Base-by-base conservation (phyloP, 2,113 vertebrate species). In the Albula glossodonta region DNA sequence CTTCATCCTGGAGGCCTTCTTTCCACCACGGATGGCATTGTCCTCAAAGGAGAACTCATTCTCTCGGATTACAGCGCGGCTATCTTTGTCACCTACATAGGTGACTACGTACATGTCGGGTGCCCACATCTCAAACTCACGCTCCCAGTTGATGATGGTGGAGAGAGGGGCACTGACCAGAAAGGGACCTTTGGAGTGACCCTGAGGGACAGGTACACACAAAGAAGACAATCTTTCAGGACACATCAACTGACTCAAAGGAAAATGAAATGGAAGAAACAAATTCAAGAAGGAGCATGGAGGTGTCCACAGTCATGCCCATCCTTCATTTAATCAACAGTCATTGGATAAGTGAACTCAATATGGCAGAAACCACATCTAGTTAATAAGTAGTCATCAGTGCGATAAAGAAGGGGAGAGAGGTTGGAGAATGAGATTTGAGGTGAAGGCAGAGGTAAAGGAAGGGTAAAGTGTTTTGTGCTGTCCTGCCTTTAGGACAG, bases 81-180 rank as follows among this genome's bases (percentile, higher is more conserved):
- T 99, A 93, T 99, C 98, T 90, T 99, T 99, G 90, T 99, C 98
- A 0, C 98, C 98, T 0, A 99, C 96, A 0, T 99, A 99, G 9
- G 98, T 99, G 83, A 99, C 98, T 79, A 99, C 98, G 0, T 99
- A 99, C 97, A 99, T 98, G 90, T 99, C 98, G 1, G 98, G 98
- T 7, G 98, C 98, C 98, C 98, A 99, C 97, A 99, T 96, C 93
- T 99, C 98, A 93, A 99, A 99, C 92, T 99, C 98, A 83, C 98
- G 93, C 87, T 99, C 98, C 98, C 98, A 99, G 93, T 99, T 99
- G 90, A 99, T 99, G 92, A 99, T 99, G 86, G 98, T 99, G 86
- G 98, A 99, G 83, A 99, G 94, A 0, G 98, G 98, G 5, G 98
- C 98, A 10, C 98, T 99, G 87, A 99, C 98, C 90, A 99, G 94